A percentile compares a stretch with the other conserved stretches of the same genome.
Evolutionary conservation across 2,113 vertebrate genomes (phyloP).

Genomic region (Mandrillus leucophaeus): DNA sequence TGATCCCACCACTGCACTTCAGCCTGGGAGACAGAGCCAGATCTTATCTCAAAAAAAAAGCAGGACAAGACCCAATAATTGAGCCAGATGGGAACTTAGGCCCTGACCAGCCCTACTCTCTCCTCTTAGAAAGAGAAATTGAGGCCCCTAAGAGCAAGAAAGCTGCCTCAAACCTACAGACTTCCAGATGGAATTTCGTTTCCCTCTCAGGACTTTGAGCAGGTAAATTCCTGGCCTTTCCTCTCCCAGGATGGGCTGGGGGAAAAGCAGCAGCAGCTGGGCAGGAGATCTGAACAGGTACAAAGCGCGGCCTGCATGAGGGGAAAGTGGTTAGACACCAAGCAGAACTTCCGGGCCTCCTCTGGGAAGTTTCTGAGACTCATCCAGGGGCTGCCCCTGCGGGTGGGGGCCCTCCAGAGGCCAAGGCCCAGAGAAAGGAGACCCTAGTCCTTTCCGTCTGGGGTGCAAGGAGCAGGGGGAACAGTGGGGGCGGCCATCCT

Average conservation of each 20-base stretch:
- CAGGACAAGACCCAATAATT: background rate
- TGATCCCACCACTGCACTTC: too few relatives aligned
- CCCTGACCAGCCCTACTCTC: background rate
- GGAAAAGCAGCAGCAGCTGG: background rate
- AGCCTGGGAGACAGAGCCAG: too few relatives aligned
- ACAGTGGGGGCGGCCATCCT: constrained; percentile 48
- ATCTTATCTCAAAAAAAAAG: too few relatives aligned
- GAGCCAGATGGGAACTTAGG: background rate
- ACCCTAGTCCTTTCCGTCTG: constrained; percentile 39
- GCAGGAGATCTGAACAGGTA: background rate
- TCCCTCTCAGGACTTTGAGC: background rate
- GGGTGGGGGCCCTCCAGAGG: background rate
- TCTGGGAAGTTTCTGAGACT: constrained; percentile 69
- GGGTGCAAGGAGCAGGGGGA: background rate
- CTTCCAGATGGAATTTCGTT: background rate
- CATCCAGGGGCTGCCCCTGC: constrained; percentile 71
- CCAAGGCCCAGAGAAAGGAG: constrained; percentile 34
- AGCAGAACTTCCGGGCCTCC: constrained; percentile 51
- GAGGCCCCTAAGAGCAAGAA: background rate
- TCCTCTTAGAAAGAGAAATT: background rate
- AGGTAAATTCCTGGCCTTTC: background rate
- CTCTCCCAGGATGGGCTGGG: background rate
- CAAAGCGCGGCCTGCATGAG: background rate
- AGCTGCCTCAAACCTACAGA: background rate
- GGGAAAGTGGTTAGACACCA: constrained; percentile 41